Conservation (phyloP, 1,140 invertebrate genomes). For the Ephestia elutella region DNA sequence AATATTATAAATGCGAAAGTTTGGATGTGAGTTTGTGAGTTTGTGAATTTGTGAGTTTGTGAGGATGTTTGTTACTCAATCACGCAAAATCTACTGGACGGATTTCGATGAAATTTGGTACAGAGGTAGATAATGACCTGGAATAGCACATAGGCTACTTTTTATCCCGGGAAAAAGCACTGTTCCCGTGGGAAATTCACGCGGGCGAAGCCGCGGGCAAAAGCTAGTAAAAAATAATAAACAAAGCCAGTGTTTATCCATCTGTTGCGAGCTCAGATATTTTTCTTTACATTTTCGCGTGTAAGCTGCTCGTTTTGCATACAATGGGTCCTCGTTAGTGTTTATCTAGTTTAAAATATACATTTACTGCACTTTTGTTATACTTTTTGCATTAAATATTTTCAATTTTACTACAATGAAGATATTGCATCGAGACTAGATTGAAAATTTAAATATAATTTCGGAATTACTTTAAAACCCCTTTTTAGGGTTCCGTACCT, state of each 20-base stretch:
- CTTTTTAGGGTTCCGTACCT: too few species aligned
- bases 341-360: conserved; percentile 4
- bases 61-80: too few species aligned
- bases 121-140: too few species aligned
- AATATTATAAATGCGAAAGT: too few species aligned
- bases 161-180: too few species aligned
- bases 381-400: conserved; percentile 4
- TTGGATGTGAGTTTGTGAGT: too few species aligned
- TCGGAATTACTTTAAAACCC: conserved; percentile 12
- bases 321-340: neutral
- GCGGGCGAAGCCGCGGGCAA: too few species aligned
- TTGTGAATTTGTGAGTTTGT: too few species aligned
- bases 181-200: too few species aligned
- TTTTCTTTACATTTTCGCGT: conserved; percentile 3
- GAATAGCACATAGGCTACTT: too few species aligned
- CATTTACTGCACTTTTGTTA: neutral
- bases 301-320: conserved; percentile 4
- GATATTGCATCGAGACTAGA: neutral
- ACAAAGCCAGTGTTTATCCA: neutral
- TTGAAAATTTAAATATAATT: conserved; percentile 6
- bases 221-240: conserved; percentile 2
- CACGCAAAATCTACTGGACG: too few species aligned
- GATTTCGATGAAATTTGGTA: too few species aligned
- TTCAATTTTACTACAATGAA: neutral
- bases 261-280: conserved; percentile 1